These are phyloP conservation scores for Sebastes matsubarae DNA, from an alignment of 2,797 vertebrate genomes.

Conservation along the genomic window DNA sequence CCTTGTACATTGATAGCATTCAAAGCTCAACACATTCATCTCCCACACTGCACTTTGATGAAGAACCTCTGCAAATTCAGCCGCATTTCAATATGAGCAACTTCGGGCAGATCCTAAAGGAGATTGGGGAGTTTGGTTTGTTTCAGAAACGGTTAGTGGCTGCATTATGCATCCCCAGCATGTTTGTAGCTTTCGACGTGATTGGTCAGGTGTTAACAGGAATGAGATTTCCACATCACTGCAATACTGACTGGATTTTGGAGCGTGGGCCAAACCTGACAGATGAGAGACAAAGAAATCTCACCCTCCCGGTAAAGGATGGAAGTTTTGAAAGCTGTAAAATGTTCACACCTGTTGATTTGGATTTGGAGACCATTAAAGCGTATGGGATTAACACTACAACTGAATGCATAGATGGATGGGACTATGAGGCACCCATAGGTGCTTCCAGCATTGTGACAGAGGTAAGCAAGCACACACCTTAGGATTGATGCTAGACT, in stretches of 20 bases:
- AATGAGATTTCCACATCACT: conserved; percentile 77
- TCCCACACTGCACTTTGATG: neutral
- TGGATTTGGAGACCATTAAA: neutral
- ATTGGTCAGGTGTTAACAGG: conserved; percentile 86
- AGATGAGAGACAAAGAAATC: conserved; percentile 73
- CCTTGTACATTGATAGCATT: neutral
- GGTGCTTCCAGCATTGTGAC: conserved; percentile 51
- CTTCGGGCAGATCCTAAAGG: conserved; percentile 77
- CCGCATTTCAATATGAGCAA: conserved; percentile 72
- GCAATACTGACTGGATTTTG: conserved; percentile 88
- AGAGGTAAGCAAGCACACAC: conserved; percentile 7
- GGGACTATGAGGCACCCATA: conserved; percentile 67
- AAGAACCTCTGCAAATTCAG: neutral
- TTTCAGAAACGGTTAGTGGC: conserved; percentile 86
- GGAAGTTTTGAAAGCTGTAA: conserved; percentile 77
- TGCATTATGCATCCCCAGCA: conserved; percentile 70
- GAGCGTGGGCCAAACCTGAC: conserved; percentile 80
- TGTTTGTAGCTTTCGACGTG: conserved; percentile 80
- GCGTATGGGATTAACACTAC: neutral
- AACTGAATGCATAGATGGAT: neutral
- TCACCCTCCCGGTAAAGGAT: conserved; percentile 79
- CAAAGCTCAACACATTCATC: neutral
- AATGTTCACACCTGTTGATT: conserved; percentile 75
- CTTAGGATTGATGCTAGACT: neutral
- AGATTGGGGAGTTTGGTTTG: conserved; percentile 84